Conservation (phyloP, 92 coral and sea anemone genomes). For the Actinostola sp. region DNA sequence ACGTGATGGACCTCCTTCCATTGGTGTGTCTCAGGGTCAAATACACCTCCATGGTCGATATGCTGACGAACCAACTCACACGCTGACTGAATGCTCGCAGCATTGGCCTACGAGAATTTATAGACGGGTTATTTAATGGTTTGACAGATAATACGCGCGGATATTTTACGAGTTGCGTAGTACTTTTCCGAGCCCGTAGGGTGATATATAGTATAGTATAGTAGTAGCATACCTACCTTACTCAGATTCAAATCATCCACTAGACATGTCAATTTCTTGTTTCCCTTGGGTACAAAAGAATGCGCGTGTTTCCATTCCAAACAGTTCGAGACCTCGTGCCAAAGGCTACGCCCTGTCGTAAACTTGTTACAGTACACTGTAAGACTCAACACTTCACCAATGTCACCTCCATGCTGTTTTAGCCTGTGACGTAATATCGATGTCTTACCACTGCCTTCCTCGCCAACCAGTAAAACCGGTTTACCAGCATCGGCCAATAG, state of each 20-base stretch:
- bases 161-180: too few relatives aligned
- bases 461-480: slow-evolving; percentile 95
- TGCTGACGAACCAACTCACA: slow-evolving; percentile 95
- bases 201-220: too few relatives aligned
- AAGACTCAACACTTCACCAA: slow-evolving; percentile 82
- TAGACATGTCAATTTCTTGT: slow-evolving; percentile 86
- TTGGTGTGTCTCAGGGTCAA: slow-evolving; percentile 90
- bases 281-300: slow-evolving; percentile 94
- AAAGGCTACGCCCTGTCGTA: slow-evolving; percentile 83
- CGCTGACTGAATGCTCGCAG: slow-evolving; percentile 76
- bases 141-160: too few relatives aligned
- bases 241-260: slow-evolving; percentile 95
- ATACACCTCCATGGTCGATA: slow-evolving; percentile 97
- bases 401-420: slow-evolving; percentile 93
- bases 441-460: slow-evolving; percentile 96
- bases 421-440: slow-evolving; percentile 90
- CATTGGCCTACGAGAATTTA: slow-evolving; percentile 1
- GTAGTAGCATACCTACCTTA: slow-evolving; percentile 54
- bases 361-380: slow-evolving; percentile 96
- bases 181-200: too few relatives aligned
- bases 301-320: slow-evolving; percentile 98
- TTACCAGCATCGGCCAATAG: slow-evolving; percentile 91
- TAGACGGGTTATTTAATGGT: too few relatives aligned
- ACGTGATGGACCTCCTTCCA: slow-evolving; percentile 96
- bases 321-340: slow-evolving; percentile 84